Conservation (phyloP, 2,797 vertebrate species). For the Limnodromus scolopaceus region DNA sequence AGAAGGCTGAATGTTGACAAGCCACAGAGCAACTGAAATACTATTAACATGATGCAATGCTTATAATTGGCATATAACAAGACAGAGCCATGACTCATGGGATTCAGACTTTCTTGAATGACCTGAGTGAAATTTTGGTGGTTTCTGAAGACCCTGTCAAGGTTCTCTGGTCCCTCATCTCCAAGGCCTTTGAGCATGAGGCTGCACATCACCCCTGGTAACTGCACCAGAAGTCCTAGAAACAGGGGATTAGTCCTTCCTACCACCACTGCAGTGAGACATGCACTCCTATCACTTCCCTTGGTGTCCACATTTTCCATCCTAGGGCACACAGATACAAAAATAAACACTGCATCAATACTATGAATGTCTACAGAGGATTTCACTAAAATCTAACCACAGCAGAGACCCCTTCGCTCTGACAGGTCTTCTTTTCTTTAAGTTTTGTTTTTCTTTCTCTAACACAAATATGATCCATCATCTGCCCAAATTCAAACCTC, state of each 20-base stretch:
- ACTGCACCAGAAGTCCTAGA: neutral
- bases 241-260: neutral
- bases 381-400: neutral
- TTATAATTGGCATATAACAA: neutral
- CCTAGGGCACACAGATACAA: neutral
- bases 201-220: neutral
- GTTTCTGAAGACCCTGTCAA: neutral
- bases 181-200: neutral
- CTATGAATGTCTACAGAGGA: neutral
- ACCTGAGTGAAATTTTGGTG: neutral
- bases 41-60: neutral
- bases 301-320: neutral
- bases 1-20: neutral
- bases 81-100: neutral
- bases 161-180: neutral
- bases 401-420: neutral
- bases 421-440: neutral
- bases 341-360: neutral
- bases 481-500: neutral
- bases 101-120: neutral
- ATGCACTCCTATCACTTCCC: neutral
- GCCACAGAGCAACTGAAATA: neutral
- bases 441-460: neutral
- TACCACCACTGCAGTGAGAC: neutral
- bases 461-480: neutral